Conservation (phyloP, 2,888 invertebrate genomes). For the Andrena bicolor region DNA sequence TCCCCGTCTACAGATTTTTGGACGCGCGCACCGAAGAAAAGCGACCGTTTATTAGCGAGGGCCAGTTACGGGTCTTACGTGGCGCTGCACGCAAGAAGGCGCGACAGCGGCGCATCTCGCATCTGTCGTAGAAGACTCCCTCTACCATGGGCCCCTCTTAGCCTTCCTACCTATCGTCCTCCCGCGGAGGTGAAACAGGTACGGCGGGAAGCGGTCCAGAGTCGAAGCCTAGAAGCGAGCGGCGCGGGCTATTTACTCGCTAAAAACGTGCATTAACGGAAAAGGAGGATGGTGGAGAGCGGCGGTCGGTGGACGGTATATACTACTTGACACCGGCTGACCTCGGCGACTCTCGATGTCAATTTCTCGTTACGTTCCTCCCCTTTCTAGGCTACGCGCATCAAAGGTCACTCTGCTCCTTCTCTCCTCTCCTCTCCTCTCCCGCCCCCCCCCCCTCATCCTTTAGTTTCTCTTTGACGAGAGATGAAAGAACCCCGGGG, state of each 20-base stretch:
- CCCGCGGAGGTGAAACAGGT: conserved; percentile 37
- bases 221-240: conserved; percentile 16
- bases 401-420: conserved; percentile 31
- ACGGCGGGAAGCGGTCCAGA: conserved; percentile 52
- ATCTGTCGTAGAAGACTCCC: conserved; percentile 72
- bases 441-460: background rate
- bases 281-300: conserved; percentile 47
- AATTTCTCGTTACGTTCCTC: conserved; percentile 77
- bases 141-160: conserved; percentile 36
- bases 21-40: background rate
- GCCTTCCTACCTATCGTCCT: conserved; percentile 52
- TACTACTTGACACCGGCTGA: conserved; percentile 84
- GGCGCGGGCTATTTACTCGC: conserved; percentile 16
- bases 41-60: conserved; percentile 31
- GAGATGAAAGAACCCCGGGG: conserved; percentile 14
- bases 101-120: conserved; percentile 75
- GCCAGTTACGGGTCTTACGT: conserved; percentile 74
- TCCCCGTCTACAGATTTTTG: background rate
- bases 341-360: conserved; percentile 76
- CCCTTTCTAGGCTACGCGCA: conserved; percentile 62
- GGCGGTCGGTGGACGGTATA: conserved; percentile 81
- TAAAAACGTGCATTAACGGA: conserved; percentile 47
- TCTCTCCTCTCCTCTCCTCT: no score
- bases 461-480: conserved; percentile 22
- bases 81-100: conserved; percentile 44